Conservation (phyloP, 2,113 vertebrate species). For the Percopsis transmontana region DNA sequence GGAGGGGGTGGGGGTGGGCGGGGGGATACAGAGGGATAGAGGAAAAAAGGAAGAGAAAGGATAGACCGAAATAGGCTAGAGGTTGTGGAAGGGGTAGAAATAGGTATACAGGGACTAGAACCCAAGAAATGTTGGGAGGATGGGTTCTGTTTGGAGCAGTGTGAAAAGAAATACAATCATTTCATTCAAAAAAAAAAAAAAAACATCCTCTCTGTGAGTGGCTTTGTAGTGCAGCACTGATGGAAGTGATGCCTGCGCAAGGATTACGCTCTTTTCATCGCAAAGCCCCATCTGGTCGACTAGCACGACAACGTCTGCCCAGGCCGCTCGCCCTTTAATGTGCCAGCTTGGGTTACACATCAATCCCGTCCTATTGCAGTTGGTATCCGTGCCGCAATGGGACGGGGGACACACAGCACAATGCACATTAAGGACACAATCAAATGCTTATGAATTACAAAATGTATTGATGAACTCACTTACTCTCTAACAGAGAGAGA, state of each 20-base stretch:
- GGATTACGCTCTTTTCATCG: slow-evolving; percentile 99
- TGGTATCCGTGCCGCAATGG: too few relatives aligned
- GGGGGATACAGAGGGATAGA: slow-evolving; percentile 79
- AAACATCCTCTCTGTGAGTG: slow-evolving; percentile 84
- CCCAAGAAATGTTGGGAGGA: slow-evolving; percentile 11
- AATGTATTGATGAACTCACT: slow-evolving; percentile 58
- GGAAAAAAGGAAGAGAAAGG: slow-evolving; percentile 78
- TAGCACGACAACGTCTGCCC: slow-evolving; percentile 96
- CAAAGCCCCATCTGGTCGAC: slow-evolving; percentile 96
- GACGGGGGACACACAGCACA: slow-evolving; percentile 21
- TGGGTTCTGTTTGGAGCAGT: slow-evolving; percentile 79
- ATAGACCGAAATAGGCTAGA: slow-evolving; percentile 36
- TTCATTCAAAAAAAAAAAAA: slow-evolving; percentile 84
- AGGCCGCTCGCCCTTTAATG: slow-evolving; percentile 96
- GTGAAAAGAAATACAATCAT: slow-evolving; percentile 80
- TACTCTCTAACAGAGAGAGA: not conserved
- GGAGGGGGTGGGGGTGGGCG: slow-evolving; percentile 56
- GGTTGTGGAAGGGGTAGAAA: slow-evolving; percentile 75
- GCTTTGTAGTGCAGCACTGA: slow-evolving; percentile 92
- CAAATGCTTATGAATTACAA: slow-evolving; percentile 73
- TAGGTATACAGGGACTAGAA: slow-evolving; percentile 65
- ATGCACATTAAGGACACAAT: slow-evolving; percentile 14
- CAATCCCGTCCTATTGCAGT: slow-evolving; percentile 96
- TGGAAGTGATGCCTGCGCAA: slow-evolving; percentile 94
- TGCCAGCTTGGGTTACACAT: slow-evolving; percentile 95